Evolutionary conservation across 2,888 invertebrate genomes (phyloP), one percentile per base, ranked within the genome.

Genomic region (Bhutanitis thaidina): DNA sequence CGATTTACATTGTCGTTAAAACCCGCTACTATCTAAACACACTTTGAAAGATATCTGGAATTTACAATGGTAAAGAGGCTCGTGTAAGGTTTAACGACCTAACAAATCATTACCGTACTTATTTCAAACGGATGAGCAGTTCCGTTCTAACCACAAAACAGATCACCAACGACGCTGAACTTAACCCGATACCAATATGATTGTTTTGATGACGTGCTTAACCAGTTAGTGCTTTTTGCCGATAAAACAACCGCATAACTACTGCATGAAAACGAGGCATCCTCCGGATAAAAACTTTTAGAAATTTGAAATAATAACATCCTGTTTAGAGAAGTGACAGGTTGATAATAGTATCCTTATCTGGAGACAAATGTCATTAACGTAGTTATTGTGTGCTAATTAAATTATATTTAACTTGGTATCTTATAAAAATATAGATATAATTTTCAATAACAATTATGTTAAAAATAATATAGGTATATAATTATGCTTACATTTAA

Each of bases 131-230:
- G 52, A 39, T 32, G 52, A 52, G 38, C 52, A 53, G 50, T 50
- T 51, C 46, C 52, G 50, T 46, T 53, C 51, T 44, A 54, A 76
- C 80, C 80, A 65, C 80, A 77, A 73, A 70, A 62, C 65, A 60
- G 61, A 74, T 74, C 64, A 59, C 61, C 69, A 68, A 65, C 67
- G 71, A 62, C 59, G 67, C 64, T 62, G 62, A 67, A 73, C 71
- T 53, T 53, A 64, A 48, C 43, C 36, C 37, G 52, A 46, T 50
- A 53, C 53, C 36, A 53, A 49, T 52, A 52, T 46, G 49, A 50
- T 39, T 49, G 49, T 43, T 53, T 54, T 43, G 61, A 45, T 61
- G 60, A 62, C 62, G 66, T 62, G 60, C 62, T 43, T 15, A 43
- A 49, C 36, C 36, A 41, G 46, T 52, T 47, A 52, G 43, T 43